Percentiles rank a stretch among this genome's conserved stretches.
Evolutionary conservation across 53 echinoderm and acorn worm genomes (phyloP).

Genomic region (Zoroaster sp.): DNA sequence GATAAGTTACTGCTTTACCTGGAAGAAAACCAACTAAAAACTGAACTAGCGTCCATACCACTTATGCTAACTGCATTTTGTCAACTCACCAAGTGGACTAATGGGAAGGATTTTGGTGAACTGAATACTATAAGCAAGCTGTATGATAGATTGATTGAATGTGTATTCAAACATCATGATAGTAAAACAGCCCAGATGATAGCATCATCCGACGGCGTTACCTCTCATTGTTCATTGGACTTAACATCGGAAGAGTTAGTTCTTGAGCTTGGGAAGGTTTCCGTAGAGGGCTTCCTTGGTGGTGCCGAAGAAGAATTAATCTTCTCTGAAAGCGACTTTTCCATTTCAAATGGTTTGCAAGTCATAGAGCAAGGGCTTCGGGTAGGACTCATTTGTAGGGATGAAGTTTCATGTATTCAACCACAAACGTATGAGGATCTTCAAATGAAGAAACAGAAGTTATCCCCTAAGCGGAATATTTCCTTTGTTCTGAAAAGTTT

Average conservation of each 20-base stretch:
- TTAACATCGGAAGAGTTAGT: constrained; percentile 24
- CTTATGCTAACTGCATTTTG: constrained; percentile 70
- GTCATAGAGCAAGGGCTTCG: constrained; percentile 42
- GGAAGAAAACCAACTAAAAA: constrained; percentile 68
- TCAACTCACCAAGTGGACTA: constrained; percentile 63
- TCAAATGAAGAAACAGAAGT: neutral
- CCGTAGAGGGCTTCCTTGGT: constrained; percentile 46
- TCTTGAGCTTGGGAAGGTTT: constrained; percentile 58
- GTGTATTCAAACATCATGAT: constrained; percentile 46
- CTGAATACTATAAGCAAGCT: constrained; percentile 65
- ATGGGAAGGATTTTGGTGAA: constrained; percentile 64
- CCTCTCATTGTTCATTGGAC: neutral
- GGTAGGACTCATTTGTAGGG: constrained; percentile 40
- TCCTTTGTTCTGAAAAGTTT: constrained; percentile 65
- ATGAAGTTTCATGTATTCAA: constrained; percentile 41
- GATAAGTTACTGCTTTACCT: constrained; percentile 59
- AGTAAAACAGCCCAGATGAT: constrained; percentile 1
- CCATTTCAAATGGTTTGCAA: neutral
- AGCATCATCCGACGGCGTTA: neutral
- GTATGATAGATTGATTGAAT: constrained; percentile 57
- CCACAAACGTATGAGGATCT: constrained; percentile 47
- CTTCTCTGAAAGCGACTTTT: constrained; percentile 57
- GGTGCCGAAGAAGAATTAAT: constrained; percentile 46
- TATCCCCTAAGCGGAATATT: neutral
- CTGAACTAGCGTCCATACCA: constrained; percentile 61